phyloP scores from a whole-genome alignment of 2,113 vertebrate genomes.

The Tachuris rubrigastra region DNA sequence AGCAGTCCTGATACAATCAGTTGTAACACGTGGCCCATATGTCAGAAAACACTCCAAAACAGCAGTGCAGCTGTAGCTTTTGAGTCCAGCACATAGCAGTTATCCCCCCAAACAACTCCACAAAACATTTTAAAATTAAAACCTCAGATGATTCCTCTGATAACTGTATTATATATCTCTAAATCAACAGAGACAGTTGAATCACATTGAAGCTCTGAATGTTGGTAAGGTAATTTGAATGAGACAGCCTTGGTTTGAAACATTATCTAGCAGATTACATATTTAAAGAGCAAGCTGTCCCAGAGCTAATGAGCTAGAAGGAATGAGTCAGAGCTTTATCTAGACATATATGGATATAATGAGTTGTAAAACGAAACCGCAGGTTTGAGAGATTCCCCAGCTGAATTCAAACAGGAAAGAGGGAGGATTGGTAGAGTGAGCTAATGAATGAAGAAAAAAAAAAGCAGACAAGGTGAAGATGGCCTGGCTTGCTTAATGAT shows the following conservation, averaged over 20 bases:
- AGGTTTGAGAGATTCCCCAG: background rate
- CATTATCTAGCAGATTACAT: background rate
- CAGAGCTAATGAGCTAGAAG: constrained; percentile 8
- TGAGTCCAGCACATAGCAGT: background rate
- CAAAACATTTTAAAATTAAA: background rate
- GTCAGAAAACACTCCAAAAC: background rate
- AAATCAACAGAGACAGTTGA: background rate
- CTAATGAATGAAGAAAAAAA: background rate
- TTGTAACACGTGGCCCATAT: background rate
- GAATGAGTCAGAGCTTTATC: background rate
- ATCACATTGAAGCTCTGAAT: background rate
- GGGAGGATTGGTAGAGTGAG: background rate
- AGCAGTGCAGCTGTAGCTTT: background rate
- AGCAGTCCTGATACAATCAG: background rate
- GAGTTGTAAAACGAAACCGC: background rate
- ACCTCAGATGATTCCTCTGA: background rate
- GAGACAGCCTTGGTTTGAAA: background rate
- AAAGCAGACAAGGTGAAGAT: background rate
- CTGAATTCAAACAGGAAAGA: background rate
- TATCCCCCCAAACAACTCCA: background rate
- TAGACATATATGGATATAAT: background rate
- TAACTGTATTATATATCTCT: background rate
- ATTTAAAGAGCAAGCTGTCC: background rate
- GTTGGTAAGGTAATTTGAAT: background rate
- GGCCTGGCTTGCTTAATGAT: background rate